Base-by-base conservation (phyloP, 2,797 vertebrate species). In the Vireo griseus region DNA sequence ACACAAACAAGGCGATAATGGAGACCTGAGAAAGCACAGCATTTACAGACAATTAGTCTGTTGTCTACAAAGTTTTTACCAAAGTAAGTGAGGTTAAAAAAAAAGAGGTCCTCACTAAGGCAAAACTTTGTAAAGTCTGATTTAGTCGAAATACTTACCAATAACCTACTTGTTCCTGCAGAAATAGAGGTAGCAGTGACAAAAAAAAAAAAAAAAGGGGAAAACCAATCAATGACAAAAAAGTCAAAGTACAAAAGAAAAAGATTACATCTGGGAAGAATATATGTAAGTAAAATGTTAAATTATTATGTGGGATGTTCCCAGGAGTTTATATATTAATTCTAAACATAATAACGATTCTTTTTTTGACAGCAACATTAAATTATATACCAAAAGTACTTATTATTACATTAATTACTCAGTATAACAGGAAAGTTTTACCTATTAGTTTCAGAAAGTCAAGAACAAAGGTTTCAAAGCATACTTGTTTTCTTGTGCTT, bases 91-190 rank as follows among this genome's bases (percentile, higher is more conserved):
- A 98, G 96, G 88, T 54, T 20, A 65, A 86, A 59, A n/a, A 58
- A 86, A 75, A 88, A 69, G 54, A 90, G 75, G n/a, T 91, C 95
- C 96, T 96, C 97, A 97, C 95, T 79, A 94, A 73, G 96, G 96
- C 87, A 98, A 98, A 98, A 98, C 97, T 97, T 98, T 98, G 97
- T 97, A 94, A 97, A 95, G 82, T 96, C 88, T 92, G 91, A 95
- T 95, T 97, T 84, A 90, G 67, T 91, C 21, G 11, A 97, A 94
- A 97, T 98, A 98, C 97, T 98, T 97, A 98, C 97, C 98, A 94
- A 93, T 86, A 97, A 97, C 96, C 97, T 98, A 98, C 95, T 94
- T 95, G 96, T 95, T 98, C 97, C 97, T 97, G 97, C 87, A 97
- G 97, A 94, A 97, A 96, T 85, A 97, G 75, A 97, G 97, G 97